Conservation (phyloP, 2,888 invertebrate genomes). For the Syritta pipiens region DNA sequence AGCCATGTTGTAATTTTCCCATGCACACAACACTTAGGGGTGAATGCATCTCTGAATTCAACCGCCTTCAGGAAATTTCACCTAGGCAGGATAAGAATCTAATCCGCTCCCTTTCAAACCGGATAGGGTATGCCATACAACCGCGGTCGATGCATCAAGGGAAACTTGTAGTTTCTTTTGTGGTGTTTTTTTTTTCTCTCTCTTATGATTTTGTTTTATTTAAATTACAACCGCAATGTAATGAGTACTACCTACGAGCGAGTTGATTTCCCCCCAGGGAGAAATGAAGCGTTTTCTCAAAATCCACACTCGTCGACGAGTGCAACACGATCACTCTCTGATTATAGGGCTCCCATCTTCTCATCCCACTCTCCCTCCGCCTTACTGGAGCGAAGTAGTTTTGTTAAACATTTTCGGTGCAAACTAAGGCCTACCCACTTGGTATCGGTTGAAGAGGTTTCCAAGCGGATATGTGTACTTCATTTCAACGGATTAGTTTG, state of each 20-base stretch:
- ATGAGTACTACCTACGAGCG: not conserved
- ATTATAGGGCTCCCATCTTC: too few species aligned
- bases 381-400: not conserved
- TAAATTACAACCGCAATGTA: conserved; percentile 30
- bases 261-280: conserved; percentile 4
- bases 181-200: not conserved
- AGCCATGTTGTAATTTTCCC: too few species aligned
- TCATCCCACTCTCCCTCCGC: not conserved
- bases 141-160: not conserved
- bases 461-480: conserved; percentile 39
- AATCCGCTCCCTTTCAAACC: not conserved
- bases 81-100: too few species aligned
- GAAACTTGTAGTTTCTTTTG: not conserved
- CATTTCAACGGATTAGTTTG: conserved; percentile 32
- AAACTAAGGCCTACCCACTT: not conserved
- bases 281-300: conserved; percentile 33
- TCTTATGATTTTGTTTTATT: conserved; percentile 11
- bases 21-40: too few species aligned
- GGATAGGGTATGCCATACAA: conserved; percentile 4
- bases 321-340: conserved; percentile 25
- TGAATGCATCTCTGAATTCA: too few species aligned
- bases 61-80: too few species aligned
- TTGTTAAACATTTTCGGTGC: conserved; percentile 19
- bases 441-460: conserved; percentile 7
- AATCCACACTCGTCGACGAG: conserved; percentile 12